Evolutionary conservation across 1,140 invertebrate genomes (phyloP).

Genomic region (Panulirus ornatus): DNA sequence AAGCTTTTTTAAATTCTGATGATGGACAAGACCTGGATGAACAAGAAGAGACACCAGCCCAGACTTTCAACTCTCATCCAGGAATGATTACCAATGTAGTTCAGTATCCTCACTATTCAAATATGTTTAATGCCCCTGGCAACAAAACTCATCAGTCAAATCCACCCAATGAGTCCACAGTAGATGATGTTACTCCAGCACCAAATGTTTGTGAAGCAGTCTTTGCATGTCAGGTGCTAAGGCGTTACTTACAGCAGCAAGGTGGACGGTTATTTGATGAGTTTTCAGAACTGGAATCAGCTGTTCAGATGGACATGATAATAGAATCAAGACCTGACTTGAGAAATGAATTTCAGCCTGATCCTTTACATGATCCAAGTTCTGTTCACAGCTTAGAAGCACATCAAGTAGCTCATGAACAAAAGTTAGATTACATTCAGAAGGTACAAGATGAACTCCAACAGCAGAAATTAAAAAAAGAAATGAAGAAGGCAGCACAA

Average conservation of each 20-base stretch:
- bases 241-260: constrained; percentile 60
- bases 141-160: constrained; percentile 33
- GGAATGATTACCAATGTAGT: constrained; percentile 32
- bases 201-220: constrained; percentile 59
- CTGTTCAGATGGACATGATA: constrained; percentile 65
- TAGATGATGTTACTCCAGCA: not conserved
- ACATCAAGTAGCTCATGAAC: constrained; percentile 32
- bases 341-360: constrained; percentile 38
- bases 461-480: constrained; percentile 48
- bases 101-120: constrained; percentile 46
- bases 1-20: constrained; percentile 42
- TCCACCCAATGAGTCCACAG: not conserved
- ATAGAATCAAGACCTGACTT: constrained; percentile 52
- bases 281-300: constrained; percentile 62
- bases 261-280: constrained; percentile 57
- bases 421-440: constrained; percentile 48
- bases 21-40: constrained; percentile 9
- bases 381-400: constrained; percentile 66
- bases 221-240: constrained; percentile 58
- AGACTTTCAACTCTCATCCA: constrained; percentile 13
- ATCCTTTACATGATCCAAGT: constrained; percentile 59
- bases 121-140: constrained; percentile 25
- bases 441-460: constrained; percentile 57
- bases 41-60: not conserved
- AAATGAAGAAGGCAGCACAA: constrained; percentile 49